Evolutionary conservation across 92 coral and sea anemone genomes (phyloP).

Genomic region (Chrysogorgia sp.): DNA sequence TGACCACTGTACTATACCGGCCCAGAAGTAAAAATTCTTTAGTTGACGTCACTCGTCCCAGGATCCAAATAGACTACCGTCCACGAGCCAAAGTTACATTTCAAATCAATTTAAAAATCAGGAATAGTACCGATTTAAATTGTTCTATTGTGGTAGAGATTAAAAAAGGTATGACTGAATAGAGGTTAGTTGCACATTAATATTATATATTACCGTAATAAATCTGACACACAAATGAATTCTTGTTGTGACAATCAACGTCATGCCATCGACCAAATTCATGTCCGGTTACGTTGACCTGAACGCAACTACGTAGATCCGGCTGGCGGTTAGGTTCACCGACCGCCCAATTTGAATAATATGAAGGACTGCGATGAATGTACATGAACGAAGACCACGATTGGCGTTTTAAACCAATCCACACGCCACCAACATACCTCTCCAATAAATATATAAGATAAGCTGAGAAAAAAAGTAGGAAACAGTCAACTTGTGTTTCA

Average conservation of each 20-base stretch:
- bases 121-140: too few species aligned
- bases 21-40: too few species aligned
- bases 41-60: too few species aligned
- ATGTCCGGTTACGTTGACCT: slow-evolving; percentile 56
- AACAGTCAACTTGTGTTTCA: too few species aligned
- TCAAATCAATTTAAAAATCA: too few species aligned
- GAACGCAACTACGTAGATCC: slow-evolving; percentile 64
- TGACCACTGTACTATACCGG: too few species aligned
- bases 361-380: slow-evolving; percentile 69
- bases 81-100: too few species aligned
- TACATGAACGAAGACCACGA: slow-evolving; percentile 66
- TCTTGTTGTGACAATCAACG: slow-evolving; percentile 59
- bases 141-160: too few species aligned
- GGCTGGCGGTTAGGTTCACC: slow-evolving; percentile 68
- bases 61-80: too few species aligned
- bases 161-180: neutral
- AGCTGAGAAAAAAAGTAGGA: slow-evolving; percentile 1
- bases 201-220: slow-evolving; percentile 61
- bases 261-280: slow-evolving; percentile 84
- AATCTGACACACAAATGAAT: slow-evolving; percentile 79
- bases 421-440: slow-evolving; percentile 75
- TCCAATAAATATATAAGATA: slow-evolving; percentile 65
- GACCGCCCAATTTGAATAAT: slow-evolving; percentile 77
- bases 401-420: slow-evolving; percentile 76
- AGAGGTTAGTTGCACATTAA: too few species aligned